These are phyloP conservation scores for Sitophilus oryzae DNA, from an alignment of 1,140 invertebrate genomes.

Conservation along the genomic window DNA sequence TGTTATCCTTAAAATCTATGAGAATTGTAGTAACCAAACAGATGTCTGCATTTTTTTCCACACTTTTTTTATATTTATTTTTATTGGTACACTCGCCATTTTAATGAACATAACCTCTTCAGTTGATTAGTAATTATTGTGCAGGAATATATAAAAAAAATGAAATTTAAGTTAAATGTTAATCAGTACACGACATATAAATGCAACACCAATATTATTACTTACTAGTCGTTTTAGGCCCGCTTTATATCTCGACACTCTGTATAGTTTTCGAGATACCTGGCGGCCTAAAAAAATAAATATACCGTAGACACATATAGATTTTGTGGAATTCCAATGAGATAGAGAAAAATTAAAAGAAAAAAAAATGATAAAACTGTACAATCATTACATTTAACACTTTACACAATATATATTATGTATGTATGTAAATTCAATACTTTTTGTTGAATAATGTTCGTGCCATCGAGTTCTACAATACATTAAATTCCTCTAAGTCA, in stretches of 20 bases:
- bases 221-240: conserved; percentile 5
- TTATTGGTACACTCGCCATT: too few relatives aligned
- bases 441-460: conserved; percentile 30
- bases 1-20: too few relatives aligned
- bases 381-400: conserved; percentile 37
- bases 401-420: conserved; percentile 34
- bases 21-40: neutral
- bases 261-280: neutral
- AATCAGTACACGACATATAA: conserved; percentile 23
- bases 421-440: conserved; percentile 25
- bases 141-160: too few relatives aligned
- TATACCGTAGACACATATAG: conserved; percentile 25
- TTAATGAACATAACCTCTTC: too few relatives aligned
- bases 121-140: too few relatives aligned
- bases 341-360: conserved; percentile 19
- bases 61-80: too few relatives aligned
- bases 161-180: conserved; percentile 4
- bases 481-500: conserved; percentile 28
- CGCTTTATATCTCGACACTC: neutral
- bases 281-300: conserved; percentile 16
- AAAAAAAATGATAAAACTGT: conserved; percentile 32
- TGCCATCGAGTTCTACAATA: conserved; percentile 38
- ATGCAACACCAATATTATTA: conserved; percentile 22
- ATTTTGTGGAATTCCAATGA: conserved; percentile 32
- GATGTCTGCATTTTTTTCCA: neutral